Evolutionary conservation across 2,888 invertebrate species (phyloP), one percentile per base, ranked within the genome.

Genomic region (Drosophila sordidapex): DNA sequence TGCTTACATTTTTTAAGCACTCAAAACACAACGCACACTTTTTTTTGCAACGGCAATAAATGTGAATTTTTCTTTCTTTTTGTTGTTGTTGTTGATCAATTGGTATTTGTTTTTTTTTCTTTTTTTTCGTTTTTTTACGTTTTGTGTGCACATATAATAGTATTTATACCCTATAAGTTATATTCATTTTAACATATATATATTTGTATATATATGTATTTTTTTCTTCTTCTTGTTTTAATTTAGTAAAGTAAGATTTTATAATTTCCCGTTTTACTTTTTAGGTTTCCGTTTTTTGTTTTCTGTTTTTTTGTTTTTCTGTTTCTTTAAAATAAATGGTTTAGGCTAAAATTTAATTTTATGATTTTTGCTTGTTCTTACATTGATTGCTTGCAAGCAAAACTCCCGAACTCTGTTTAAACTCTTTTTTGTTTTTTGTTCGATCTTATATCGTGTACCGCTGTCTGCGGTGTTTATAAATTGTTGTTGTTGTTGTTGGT

Each of bases 221-320:
- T 29, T 46, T 29, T 49, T 61, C 53, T 52, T 54, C 43, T 72
- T 15, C 46, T 25, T 35, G n/a, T 67, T 69, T 89, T 82, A 85
- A 85, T 87, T 83, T 86, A 87, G 84, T 90, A 90, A 89, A 89
- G 89, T 90, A 89, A 89, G 76, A 75, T 84, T 70, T 82, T 87
- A 77, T 79, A 82, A 75, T 81, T 86, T 81, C 77, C 76, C 64
- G 74, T 79, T 79, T 82, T 84, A 81, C 79, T 78, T 82, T 73
- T 53, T 71, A 69, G 62, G 40, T 69, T 56, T 72, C 59, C 40
- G 64, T 53, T 63, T 51, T 67, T 53, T 35, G 11, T 27, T 18
- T 36, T 54, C 25, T 27, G 25, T 27, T 27, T 27, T 27, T 27
- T 27, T 3, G 27, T 15, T 70, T 63, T 63, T 18, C 61, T 53